phyloP scores from a whole-genome alignment of 1,140 invertebrate genomes.

The Anadara kagoshimensis region DNA sequence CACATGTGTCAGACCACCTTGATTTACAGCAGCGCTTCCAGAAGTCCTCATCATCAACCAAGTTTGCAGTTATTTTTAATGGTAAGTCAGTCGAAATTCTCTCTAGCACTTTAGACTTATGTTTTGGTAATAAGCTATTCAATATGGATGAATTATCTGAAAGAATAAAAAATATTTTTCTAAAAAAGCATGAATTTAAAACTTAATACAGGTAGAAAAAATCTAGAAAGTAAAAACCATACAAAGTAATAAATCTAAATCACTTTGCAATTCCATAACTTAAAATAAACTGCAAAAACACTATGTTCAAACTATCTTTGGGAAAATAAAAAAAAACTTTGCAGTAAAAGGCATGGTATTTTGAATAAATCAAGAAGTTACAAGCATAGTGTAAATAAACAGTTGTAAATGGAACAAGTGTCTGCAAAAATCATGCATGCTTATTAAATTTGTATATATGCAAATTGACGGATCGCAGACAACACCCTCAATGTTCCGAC shows the following conservation, averaged over 20 bases:
- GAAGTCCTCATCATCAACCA: conserved; percentile 72
- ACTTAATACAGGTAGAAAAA: not conserved
- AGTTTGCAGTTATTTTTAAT: conserved; percentile 70
- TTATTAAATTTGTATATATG: no score
- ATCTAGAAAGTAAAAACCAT: no score
- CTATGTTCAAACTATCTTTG: not conserved
- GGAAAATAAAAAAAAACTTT: no score
- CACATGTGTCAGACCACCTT: conserved; percentile 71
- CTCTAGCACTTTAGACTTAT: conserved; percentile 68
- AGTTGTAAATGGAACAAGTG: no score
- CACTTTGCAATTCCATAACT: no score
- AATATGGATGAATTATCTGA: conserved; percentile 71
- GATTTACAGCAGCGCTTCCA: conserved; percentile 73
- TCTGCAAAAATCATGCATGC: no score
- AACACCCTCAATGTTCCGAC: no score
- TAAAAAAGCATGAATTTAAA: not conserved
- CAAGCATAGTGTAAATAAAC: no score
- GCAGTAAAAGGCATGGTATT: no score
- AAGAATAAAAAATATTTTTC: conserved; percentile 37
- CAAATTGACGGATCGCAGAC: no score
- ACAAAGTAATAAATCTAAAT: no score
- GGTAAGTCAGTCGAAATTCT: conserved; percentile 70
- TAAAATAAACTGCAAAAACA: not conserved
- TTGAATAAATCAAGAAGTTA: no score
- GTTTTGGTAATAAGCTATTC: conserved; percentile 66